Conservation (phyloP, 2,113 vertebrate species). For the Plotosus lineatus region DNA sequence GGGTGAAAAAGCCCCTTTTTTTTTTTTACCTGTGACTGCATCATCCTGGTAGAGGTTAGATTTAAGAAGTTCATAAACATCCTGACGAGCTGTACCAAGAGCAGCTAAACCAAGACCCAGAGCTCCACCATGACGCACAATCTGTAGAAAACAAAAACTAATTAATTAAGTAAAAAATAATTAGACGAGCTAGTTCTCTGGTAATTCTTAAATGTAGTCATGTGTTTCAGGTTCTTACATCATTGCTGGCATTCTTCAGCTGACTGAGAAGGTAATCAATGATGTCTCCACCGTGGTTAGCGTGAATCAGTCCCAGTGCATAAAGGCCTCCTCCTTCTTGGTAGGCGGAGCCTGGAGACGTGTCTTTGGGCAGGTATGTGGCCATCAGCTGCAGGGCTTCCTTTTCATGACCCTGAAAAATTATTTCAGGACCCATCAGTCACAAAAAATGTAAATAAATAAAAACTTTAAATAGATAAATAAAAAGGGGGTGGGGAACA, state of each 20-base stretch:
- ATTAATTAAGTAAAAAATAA: not conserved
- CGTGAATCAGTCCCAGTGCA: constrained; percentile 95
- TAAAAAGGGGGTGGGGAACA: not conserved
- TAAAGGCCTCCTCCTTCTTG: constrained; percentile 97
- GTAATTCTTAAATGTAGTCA: not conserved
- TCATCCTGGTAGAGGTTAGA: constrained; percentile 98
- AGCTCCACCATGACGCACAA: constrained; percentile 95
- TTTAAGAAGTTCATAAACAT: constrained; percentile 97
- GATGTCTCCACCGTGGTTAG: constrained; percentile 97
- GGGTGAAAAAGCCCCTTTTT: too few species aligned
- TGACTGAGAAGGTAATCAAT: constrained; percentile 97
- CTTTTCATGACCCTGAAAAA: constrained; percentile 91
- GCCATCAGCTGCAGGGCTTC: constrained; percentile 98
- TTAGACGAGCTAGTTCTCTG: not conserved
- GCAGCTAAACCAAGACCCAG: constrained; percentile 94
- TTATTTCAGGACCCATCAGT: not conserved
- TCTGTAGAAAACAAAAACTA: constrained; percentile 68
- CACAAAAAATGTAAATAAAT: not conserved
- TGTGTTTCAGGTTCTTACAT: constrained; percentile 74
- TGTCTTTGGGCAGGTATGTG: constrained; percentile 97
- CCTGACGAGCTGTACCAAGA: constrained; percentile 93
- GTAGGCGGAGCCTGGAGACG: constrained; percentile 96
- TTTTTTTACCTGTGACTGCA: constrained; percentile 87
- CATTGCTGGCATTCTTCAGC: constrained; percentile 97
- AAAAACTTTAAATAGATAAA: not conserved